phyloP scores from a whole-genome alignment of 2,888 invertebrate genomes.

The Dioctria rufipes region DNA sequence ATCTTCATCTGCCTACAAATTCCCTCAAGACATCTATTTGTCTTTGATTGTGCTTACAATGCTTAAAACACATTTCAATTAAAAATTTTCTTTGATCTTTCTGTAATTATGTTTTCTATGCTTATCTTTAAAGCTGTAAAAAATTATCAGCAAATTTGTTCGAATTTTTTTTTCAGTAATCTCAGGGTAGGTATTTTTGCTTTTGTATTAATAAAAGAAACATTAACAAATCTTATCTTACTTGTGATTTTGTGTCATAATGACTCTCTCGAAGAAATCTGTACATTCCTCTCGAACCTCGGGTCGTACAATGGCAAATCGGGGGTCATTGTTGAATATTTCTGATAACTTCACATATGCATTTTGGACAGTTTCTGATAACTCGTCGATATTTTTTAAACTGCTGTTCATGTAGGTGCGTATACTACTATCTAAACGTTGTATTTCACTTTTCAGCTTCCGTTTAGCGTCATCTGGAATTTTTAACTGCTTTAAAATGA shows the following conservation, averaged over 20 bases:
- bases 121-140: too few species aligned
- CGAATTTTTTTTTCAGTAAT: too few species aligned
- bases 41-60: too few species aligned
- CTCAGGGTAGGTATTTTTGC: too few species aligned
- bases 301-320: constrained; percentile 66
- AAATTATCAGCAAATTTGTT: too few species aligned
- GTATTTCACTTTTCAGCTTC: constrained; percentile 68
- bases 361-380: constrained; percentile 92
- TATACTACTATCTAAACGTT: constrained; percentile 67
- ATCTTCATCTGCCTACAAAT: too few species aligned
- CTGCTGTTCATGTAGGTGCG: constrained; percentile 66
- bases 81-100: too few species aligned
- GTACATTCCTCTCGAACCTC: constrained; percentile 88
- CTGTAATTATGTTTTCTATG: too few species aligned
- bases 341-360: constrained; percentile 77
- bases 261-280: constrained; percentile 94
- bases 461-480: constrained; percentile 70
- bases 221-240: constrained; percentile 64
- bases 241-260: constrained; percentile 93
- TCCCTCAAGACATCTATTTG: too few species aligned
- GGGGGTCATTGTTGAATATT: constrained; percentile 67
- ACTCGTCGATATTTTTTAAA: constrained; percentile 79
- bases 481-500: constrained; percentile 67
- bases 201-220: too few species aligned
- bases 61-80: too few species aligned